Conservation (phyloP, 2,888 invertebrate genomes). For the Leptothorax acervorum region DNA sequence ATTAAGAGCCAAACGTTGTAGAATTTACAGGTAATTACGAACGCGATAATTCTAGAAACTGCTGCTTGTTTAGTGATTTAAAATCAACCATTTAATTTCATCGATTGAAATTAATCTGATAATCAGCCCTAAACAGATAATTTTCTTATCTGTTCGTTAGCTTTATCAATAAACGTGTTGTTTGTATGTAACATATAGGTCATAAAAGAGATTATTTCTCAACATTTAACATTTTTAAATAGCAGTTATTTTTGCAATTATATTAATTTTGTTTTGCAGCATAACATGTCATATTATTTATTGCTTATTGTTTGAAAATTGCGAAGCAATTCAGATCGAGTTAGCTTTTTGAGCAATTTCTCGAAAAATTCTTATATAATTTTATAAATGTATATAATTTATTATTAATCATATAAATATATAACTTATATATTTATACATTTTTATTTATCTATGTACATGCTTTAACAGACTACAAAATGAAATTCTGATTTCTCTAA, state of each 20-base stretch:
- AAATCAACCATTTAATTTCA: conserved; percentile 13
- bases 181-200: neutral
- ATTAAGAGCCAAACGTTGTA: conserved; percentile 34
- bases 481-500: neutral
- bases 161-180: neutral
- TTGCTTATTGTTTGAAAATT: neutral
- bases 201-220: neutral
- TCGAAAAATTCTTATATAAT: neutral
- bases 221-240: neutral
- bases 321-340: neutral
- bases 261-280: neutral
- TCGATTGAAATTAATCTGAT: conserved; percentile 3
- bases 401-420: neutral
- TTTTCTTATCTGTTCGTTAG: conserved; percentile 14
- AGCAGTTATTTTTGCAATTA: neutral
- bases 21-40: conserved; percentile 39
- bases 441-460: neutral
- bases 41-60: conserved; percentile 41
- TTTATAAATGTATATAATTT: neutral
- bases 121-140: conserved; percentile 15
- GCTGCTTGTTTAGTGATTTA: conserved; percentile 4
- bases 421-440: neutral
- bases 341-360: neutral
- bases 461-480: neutral
- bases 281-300: neutral